Evolutionary conservation across 2,888 invertebrate species (phyloP).

Genomic region (Gibbula magus): DNA sequence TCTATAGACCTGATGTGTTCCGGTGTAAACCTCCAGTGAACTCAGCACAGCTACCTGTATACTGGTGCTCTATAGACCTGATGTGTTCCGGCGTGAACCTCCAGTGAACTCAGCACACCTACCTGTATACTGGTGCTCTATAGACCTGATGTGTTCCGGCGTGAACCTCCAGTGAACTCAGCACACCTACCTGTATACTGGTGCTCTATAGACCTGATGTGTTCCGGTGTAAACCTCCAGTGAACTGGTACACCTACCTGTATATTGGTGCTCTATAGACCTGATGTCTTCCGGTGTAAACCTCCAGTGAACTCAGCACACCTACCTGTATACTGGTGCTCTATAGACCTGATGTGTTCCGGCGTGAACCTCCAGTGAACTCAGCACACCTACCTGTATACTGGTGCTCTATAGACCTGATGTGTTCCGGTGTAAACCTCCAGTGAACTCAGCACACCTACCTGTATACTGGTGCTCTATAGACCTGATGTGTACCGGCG

Average conservation of each 20-base stretch:
- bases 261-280: too few relatives aligned
- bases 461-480: neutral
- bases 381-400: neutral
- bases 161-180: neutral
- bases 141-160: too few relatives aligned
- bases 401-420: neutral
- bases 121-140: constrained; percentile 85
- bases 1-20: neutral
- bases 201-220: constrained; percentile 79
- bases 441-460: neutral
- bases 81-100: constrained; percentile 83
- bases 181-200: neutral
- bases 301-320: too few relatives aligned
- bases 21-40: too few relatives aligned
- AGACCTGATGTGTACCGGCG: neutral
- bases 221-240: constrained; percentile 83
- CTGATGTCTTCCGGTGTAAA: too few relatives aligned
- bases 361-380: neutral
- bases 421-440: neutral
- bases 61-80: constrained; percentile 83
- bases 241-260: too few relatives aligned
- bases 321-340: neutral
- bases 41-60: constrained; percentile 78
- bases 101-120: constrained; percentile 78
- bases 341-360: neutral